These are phyloP conservation scores for Cheilosia variabilis DNA, from an alignment of 2,888 invertebrate species.

Conservation along the genomic window DNA sequence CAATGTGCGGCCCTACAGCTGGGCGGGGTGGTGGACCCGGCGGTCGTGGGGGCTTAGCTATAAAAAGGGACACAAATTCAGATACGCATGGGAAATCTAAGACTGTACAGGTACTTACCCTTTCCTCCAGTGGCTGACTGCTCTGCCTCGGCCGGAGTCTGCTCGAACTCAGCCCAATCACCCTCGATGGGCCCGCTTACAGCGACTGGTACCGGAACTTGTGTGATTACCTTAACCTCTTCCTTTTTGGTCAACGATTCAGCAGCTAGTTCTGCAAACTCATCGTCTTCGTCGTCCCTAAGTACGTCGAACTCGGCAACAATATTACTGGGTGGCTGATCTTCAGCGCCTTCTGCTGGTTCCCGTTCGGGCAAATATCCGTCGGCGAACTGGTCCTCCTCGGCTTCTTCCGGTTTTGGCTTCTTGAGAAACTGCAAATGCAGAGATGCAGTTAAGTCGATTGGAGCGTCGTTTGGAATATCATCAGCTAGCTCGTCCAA, in stretches of 20 bases:
- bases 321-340: constrained; percentile 78
- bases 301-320: constrained; percentile 85
- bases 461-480: constrained; percentile 86
- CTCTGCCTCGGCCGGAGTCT: constrained; percentile 84
- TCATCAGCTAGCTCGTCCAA: constrained; percentile 90
- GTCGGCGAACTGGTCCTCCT: constrained; percentile 77
- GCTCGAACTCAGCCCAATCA: constrained; percentile 89
- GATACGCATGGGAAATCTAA: background rate
- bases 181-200: constrained; percentile 84
- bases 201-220: constrained; percentile 83
- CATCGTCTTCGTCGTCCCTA: constrained; percentile 88
- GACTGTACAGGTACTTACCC: constrained; percentile 80
- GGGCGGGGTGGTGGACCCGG: constrained; percentile 82
- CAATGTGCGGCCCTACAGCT: constrained; percentile 80
- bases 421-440: constrained; percentile 85
- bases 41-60: constrained; percentile 82
- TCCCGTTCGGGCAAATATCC: constrained; percentile 70
- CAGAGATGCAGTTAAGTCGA: constrained; percentile 88
- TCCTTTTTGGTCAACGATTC: constrained; percentile 88
- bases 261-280: constrained; percentile 91
- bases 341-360: constrained; percentile 75
- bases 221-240: constrained; percentile 82
- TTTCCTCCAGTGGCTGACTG: constrained; percentile 77
- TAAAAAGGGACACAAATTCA: background rate
- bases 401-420: constrained; percentile 81